A percentile compares a stretch with the other conserved stretches of the same genome.
Conservation (phyloP, 2,797 vertebrate species). For the Peromyscus nudipes region DNA sequence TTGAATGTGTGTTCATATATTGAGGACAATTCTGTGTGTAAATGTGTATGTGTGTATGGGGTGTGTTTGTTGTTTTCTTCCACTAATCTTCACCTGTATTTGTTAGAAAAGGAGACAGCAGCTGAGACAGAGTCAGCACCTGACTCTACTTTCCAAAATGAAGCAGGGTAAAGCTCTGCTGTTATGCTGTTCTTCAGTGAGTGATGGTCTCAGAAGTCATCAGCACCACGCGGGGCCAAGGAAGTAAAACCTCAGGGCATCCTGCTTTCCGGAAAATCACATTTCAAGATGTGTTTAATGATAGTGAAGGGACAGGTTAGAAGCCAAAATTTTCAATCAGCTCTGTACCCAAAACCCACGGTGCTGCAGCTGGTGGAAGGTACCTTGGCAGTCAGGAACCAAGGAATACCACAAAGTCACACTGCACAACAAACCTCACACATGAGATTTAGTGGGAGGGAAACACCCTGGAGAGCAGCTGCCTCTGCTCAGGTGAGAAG, state of each 20-base stretch:
- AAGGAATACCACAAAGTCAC: too few relatives aligned
- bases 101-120: neutral
- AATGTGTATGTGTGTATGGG: neutral
- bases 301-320: neutral
- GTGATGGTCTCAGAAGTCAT: neutral
- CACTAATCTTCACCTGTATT: neutral
- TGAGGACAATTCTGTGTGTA: neutral
- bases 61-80: neutral
- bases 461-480: too few relatives aligned
- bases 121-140: neutral
- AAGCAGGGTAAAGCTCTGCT: neutral
- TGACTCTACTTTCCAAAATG: neutral
- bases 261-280: neutral
- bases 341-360: neutral
- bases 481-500: too few relatives aligned
- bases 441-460: too few relatives aligned
- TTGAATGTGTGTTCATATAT: neutral
- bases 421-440: too few relatives aligned
- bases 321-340: neutral
- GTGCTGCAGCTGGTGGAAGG: too few relatives aligned
- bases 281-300: neutral
- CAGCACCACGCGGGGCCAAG: too few relatives aligned
- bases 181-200: neutral
- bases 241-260: neutral
- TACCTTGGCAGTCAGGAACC: too few relatives aligned